A percentile compares a stretch with the other conserved stretches of the same genome.
Conservation (phyloP, 2,888 invertebrate genomes). For the Caradrina kadenii region DNA sequence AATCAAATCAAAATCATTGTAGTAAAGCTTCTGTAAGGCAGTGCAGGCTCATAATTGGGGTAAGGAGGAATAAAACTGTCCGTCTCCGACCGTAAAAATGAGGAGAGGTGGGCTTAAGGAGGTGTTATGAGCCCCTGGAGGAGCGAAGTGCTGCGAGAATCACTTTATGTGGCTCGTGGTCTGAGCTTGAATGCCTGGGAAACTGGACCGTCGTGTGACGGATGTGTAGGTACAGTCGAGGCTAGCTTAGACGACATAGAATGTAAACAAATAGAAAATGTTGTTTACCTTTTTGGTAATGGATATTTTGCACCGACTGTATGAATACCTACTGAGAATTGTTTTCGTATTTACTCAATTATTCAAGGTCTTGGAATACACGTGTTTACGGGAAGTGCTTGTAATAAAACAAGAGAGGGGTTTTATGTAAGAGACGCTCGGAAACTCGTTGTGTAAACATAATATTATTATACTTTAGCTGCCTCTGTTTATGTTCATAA, state of each 20-base stretch:
- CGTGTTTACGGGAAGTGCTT: conserved; percentile 19
- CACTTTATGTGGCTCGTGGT: conserved; percentile 54
- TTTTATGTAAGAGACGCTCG: conserved; percentile 13
- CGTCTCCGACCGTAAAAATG: conserved; percentile 67
- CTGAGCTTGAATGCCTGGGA: conserved; percentile 33
- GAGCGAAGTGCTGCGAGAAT: conserved; percentile 46
- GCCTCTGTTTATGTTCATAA: not conserved
- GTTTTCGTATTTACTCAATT: conserved; percentile 29
- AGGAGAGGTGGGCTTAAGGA: conserved; percentile 61
- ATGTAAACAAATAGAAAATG: not conserved
- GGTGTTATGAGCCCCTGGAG: conserved; percentile 56
- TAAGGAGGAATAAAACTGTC: conserved; percentile 67
- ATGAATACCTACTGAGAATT: conserved; percentile 6
- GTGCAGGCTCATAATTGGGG: conserved; percentile 68
- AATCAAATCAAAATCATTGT: conserved; percentile 72
- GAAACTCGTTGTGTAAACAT: not conserved
- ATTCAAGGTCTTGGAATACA: conserved; percentile 19
- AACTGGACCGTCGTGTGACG: conserved; percentile 16
- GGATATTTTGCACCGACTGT: not conserved
- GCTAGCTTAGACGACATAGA: not conserved
- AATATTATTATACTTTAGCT: not conserved
- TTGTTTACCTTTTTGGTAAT: conserved; percentile 4
- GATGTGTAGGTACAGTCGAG: not conserved
- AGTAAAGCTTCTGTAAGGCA: conserved; percentile 66
- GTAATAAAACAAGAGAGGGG: conserved; percentile 17